These are phyloP conservation scores for Hydrolagus affinis DNA, from an alignment of 2,113 vertebrate species.

Conservation along the genomic window DNA sequence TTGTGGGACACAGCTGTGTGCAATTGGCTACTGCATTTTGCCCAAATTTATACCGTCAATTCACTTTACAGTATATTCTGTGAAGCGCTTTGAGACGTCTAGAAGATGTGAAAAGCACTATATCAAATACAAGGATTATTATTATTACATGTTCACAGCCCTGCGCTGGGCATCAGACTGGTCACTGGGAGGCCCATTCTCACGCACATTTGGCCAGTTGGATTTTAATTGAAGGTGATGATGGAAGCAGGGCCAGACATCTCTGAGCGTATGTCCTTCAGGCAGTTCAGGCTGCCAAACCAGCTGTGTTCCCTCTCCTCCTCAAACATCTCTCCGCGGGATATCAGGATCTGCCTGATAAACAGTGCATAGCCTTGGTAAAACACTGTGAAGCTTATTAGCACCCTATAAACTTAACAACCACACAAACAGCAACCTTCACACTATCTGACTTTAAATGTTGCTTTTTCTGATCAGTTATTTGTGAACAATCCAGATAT, in stretches of 20 bases:
- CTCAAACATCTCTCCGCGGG: neutral
- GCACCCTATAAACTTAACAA: conserved; percentile 9
- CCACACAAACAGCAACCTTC: conserved; percentile 10
- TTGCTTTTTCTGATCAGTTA: neutral
- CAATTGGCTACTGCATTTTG: too few relatives aligned
- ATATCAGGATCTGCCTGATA: neutral
- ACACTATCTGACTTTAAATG: neutral
- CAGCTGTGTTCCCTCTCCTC: conserved; percentile 3
- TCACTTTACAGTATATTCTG: too few relatives aligned
- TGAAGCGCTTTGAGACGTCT: too few relatives aligned
- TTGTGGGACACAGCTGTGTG: too few relatives aligned
- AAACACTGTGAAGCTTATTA: neutral
- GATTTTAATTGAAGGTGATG: neutral
- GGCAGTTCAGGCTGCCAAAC: neutral
- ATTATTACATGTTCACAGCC: too few relatives aligned
- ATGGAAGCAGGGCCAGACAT: neutral
- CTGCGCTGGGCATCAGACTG: too few relatives aligned
- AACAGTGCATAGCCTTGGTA: neutral
- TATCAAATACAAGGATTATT: too few relatives aligned
- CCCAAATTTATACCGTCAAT: too few relatives aligned
- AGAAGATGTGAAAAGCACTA: too few relatives aligned
- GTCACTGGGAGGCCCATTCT: neutral
- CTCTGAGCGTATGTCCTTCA: neutral
- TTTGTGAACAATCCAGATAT: too few relatives aligned
- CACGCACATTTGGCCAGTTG: neutral